Evolutionary conservation across 2,888 invertebrate genomes (phyloP).

Genomic region (Ormyrus nitidulus): DNA sequence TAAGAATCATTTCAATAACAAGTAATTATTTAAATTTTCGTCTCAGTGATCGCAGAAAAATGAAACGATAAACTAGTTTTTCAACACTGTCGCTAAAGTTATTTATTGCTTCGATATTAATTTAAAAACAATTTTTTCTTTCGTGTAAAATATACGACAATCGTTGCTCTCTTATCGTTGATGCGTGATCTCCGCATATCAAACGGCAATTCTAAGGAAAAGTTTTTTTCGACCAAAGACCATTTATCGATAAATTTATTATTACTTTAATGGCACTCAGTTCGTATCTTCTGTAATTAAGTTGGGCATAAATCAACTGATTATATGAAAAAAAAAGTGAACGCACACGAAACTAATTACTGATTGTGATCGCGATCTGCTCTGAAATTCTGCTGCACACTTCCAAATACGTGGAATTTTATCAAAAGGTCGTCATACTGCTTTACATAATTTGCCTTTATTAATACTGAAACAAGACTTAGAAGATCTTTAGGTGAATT

Average conservation of each 20-base stretch:
- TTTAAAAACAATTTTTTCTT: background rate
- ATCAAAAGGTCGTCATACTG: too few species aligned
- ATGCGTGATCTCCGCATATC: too few species aligned
- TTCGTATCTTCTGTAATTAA: conserved; percentile 4
- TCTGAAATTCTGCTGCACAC: too few species aligned
- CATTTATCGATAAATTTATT: conserved; percentile 8
- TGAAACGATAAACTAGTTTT: background rate
- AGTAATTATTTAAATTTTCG: too few species aligned
- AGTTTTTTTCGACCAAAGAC: background rate
- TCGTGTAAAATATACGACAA: background rate
- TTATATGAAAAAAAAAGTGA: background rate
- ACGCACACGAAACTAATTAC: background rate
- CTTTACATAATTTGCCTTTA: too few species aligned
- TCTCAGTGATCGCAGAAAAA: background rate
- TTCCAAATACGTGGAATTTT: background rate
- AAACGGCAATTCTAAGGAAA: conserved; percentile 5
- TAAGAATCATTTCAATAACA: too few species aligned
- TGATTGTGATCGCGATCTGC: too few species aligned
- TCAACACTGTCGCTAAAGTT: background rate
- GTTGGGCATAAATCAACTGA: conserved; percentile 20
- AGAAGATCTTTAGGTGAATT: too few species aligned
- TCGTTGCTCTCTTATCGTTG: too few species aligned
- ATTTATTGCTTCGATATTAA: conserved; percentile 9
- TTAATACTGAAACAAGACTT: too few species aligned
- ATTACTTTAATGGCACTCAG: background rate